Evolutionary conservation across 2,797 vertebrate species (phyloP).

Genomic region (Bryconaethiops microstoma): DNA sequence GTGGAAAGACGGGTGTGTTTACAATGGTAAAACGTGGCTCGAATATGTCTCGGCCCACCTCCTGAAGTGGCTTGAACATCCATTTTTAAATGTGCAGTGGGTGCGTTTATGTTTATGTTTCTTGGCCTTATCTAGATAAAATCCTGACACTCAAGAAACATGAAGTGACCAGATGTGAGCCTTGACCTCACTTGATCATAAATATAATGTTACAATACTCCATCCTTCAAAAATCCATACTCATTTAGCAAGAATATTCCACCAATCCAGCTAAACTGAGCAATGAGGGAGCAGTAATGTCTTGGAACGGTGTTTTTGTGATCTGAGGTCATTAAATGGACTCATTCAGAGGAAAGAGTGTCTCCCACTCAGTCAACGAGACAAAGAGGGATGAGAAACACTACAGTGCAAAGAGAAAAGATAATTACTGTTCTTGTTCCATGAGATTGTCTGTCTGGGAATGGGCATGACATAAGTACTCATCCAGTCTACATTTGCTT

Average conservation of each 20-base stretch:
- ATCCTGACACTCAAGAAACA: no score
- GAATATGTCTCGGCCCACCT: no score
- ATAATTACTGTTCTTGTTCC: background rate
- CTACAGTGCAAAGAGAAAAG: background rate
- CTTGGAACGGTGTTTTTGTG: background rate
- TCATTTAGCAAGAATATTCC: background rate
- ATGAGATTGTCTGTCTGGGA: background rate
- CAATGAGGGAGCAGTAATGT: background rate
- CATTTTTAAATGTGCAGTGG: no score
- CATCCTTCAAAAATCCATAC: background rate
- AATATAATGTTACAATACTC: background rate
- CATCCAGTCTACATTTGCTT: background rate
- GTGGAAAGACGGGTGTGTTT: no score
- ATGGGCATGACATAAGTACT: background rate
- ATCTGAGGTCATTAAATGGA: slow-evolving; percentile 34
- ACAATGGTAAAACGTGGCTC: no score
- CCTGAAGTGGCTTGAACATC: no score
- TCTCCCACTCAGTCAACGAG: slow-evolving; percentile 32
- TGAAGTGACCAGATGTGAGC: no score
- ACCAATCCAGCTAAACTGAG: slow-evolving; percentile 22
- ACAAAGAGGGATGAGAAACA: slow-evolving; percentile 28
- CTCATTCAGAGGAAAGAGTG: slow-evolving; percentile 30
- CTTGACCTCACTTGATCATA: background rate
- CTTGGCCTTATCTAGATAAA: no score
- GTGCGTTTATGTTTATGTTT: no score